Base-by-base conservation (phyloP, 1,140 invertebrate genomes). In the Drosophila punjabiensis region DNA sequence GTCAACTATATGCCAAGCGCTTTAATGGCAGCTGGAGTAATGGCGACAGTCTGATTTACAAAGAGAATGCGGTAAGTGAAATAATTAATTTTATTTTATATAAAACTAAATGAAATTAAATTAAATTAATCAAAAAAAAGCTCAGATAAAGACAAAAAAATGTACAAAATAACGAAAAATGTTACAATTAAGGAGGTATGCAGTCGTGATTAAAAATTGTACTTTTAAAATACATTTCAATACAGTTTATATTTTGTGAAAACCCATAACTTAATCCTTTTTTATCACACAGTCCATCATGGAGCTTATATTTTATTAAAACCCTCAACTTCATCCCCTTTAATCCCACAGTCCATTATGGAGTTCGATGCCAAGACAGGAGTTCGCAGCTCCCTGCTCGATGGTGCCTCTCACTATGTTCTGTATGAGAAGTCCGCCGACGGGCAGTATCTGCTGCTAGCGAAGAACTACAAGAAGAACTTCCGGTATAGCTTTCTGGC, bases 401-500 rank as follows among this genome's bases (percentile, higher is more conserved):
- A 77, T 2, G 67, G 87, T 45, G 84, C 76, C 16, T 24, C 39
- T 1, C 78, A 91, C 0, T 92, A 92, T 56, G 76, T 81, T 43
- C 70, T 90, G 39, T 93, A 68, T 32, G 91, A 93, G 37, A 93
- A 92, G 64, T 93, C 91, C 1, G 79, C 87, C n/a, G 90, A 93
- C 65, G 84, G 91, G 0, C 82, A 82, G 68, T 74, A 75, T 10
- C 35, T 92, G 48, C 73, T 93, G 37, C 64, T 92, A 66, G 85
- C 86, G 6, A 92, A 93, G 61, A 91, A 91, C 62, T 91, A 85
- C 37, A 88, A 82, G 32, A 93, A 93, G 95, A 94, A 95, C 7
- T 96, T 95, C 78, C 93, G 95, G 58, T 94, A 96, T 82, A 96
- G 95, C 11, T 95, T 93, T 6, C 93, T 94, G 6, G 94, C 94